Percentiles rank a stretch among this genome's conserved stretches.
Conservation (phyloP, 2,113 vertebrate species). For the Phocoena phocoena region DNA sequence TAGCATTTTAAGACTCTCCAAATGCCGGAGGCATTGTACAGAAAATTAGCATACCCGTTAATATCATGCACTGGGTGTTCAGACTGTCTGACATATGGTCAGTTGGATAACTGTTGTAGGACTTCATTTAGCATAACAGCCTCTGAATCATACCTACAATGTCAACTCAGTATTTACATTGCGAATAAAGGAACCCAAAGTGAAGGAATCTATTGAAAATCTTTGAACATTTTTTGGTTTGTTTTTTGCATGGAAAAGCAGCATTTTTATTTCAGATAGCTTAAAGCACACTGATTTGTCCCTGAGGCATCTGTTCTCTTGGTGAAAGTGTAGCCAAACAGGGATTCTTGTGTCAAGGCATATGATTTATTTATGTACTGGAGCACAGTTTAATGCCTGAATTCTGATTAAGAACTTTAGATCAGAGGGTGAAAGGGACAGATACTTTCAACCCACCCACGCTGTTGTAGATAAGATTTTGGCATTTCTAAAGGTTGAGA, state of each 20-base stretch:
- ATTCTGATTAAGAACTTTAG: neutral
- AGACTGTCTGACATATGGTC: neutral
- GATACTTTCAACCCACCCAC: neutral
- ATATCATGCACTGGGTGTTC: neutral
- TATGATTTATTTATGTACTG: constrained; percentile 21
- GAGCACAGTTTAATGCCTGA: neutral
- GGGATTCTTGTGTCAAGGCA: neutral
- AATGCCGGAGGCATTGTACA: neutral
- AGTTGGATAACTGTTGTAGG: neutral
- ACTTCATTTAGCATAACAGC: constrained; percentile 26
- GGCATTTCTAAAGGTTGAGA: neutral
- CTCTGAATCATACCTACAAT: neutral
- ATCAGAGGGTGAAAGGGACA: neutral
- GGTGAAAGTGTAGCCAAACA: neutral
- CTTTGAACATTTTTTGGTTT: neutral
- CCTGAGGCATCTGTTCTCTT: neutral
- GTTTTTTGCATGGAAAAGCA: neutral
- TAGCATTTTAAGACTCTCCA: neutral
- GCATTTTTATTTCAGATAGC: constrained; percentile 24
- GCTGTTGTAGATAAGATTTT: neutral
- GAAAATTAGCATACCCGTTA: neutral
- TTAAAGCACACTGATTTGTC: constrained; percentile 55
- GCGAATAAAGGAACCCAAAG: neutral
- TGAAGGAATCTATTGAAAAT: constrained; percentile 3
- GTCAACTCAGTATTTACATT: neutral